Base-by-base conservation (phyloP, 2,113 vertebrate genomes). In the Siphamia tubifer region DNA sequence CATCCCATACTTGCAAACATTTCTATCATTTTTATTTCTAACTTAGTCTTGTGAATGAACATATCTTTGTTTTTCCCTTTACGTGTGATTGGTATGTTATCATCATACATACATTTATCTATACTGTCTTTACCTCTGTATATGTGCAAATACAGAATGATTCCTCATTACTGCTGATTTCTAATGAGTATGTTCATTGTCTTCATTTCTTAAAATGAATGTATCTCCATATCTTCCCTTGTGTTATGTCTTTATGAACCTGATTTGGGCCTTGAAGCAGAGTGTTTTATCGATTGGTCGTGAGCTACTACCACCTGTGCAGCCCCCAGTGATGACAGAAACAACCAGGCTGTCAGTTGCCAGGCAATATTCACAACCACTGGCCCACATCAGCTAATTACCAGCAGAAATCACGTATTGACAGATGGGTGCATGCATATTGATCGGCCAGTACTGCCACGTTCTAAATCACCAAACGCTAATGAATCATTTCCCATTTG, bases 341-440 rank as follows among this genome's bases (percentile, higher is more conserved):
- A 89, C 82, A 90, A 85, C 67, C 77, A 76, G 87, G 77, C 85
- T 88, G 85, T 91, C 82, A 85, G 81, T 91, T 89, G 85, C 87
- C 83, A 87, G 83, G 85, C 90, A 88, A 88, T 90, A 89, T 84
- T 85, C 85, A 78, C 87, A 84, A 90, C 79, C 82, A 82, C 89
- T 89, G 80, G 87, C 79, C 83, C 87, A 89, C 86, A 92, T 90
- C 89, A 89, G 90, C 91, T 92, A 91, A 93, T 92, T 92, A 90
- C 88, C 85, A 85, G 80, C 85, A 89, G 89, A 90, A 91, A 89
- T 89, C 87, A 88, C 63, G 52, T 91, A 93, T 92, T 91, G 89
- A 90, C 89, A 92, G 86, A 87, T 83, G 88, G 87, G 87, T 74
- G 86, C 67, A 77, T 84, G 81, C 85, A 82, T 89, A 92, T 92